A percentile compares a stretch with the other conserved stretches of the same genome.
phyloP scores from a whole-genome alignment of 2,113 vertebrate genomes.

The Oncorhynchus keta region DNA sequence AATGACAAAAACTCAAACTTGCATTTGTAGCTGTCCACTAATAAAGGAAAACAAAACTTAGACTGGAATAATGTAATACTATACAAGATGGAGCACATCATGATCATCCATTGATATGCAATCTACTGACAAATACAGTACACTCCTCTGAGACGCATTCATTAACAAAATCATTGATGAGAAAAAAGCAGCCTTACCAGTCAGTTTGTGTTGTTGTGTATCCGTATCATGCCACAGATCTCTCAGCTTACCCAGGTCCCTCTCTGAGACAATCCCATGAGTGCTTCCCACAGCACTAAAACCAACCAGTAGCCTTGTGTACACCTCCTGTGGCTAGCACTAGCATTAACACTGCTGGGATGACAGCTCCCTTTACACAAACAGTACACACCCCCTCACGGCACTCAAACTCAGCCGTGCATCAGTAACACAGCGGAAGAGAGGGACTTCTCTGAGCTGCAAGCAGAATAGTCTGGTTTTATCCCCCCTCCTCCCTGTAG shows the following conservation, averaged over 20 bases:
- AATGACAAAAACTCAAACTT: background rate
- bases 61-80: background rate
- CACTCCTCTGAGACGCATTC: too few relatives aligned
- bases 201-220: conserved; percentile 7
- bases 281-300: conserved; percentile 35
- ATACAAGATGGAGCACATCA: background rate
- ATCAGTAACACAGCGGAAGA: conserved; percentile 48
- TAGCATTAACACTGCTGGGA: conserved; percentile 19
- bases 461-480: conserved; percentile 1
- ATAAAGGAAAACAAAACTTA: background rate
- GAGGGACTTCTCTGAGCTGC: conserved; percentile 11
- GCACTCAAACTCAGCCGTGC: conserved; percentile 47
- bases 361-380: conserved; percentile 11
- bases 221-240: conserved; percentile 15
- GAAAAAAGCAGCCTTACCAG: conserved; percentile 21
- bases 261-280: conserved; percentile 42
- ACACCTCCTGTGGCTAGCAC: background rate
- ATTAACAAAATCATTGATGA: background rate
- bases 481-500: conserved; percentile 4
- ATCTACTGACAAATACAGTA: too few relatives aligned
- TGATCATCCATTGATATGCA: conserved; percentile 15
- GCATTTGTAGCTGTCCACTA: background rate
- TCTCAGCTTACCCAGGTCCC: conserved; percentile 23
- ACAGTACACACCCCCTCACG: background rate
- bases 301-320: conserved; percentile 13